phyloP scores from a whole-genome alignment of 2,888 invertebrate species.

The Phortica okadai region DNA sequence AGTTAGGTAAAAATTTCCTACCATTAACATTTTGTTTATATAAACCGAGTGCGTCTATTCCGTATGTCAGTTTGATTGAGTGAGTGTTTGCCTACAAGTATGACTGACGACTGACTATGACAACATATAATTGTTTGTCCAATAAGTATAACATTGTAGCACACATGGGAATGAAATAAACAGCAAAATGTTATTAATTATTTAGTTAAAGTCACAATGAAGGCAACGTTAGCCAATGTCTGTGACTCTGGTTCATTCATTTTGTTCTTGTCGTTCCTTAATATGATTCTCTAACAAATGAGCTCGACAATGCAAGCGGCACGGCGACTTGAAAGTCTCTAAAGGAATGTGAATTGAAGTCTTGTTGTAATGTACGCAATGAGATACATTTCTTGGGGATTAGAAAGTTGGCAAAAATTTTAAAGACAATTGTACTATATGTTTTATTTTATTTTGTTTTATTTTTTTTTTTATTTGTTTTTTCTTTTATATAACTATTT shows the following conservation, averaged over 20 bases:
- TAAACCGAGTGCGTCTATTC: background rate
- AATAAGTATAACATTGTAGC: background rate
- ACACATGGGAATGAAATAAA: background rate
- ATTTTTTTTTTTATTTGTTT: no score
- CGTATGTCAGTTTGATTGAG: background rate
- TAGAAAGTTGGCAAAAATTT: no score
- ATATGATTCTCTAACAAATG: no score
- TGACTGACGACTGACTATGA: background rate
- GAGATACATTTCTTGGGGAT: no score
- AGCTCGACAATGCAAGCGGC: no score
- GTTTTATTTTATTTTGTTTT: no score
- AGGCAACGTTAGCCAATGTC: background rate
- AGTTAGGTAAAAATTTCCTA: background rate
- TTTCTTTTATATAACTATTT: no score
- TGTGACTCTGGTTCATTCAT: background rate
- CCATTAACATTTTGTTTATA: background rate
- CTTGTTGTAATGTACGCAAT: no score
- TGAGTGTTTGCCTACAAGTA: background rate
- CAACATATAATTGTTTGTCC: constrained; percentile 5
- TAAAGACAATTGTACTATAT: no score
- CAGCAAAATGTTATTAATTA: constrained; percentile 21
- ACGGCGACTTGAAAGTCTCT: no score
- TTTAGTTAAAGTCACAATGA: background rate
- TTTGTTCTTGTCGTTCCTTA: background rate
- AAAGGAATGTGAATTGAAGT: no score